Percentiles rank a stretch among this genome's conserved stretches.
Conservation (phyloP, 2,113 vertebrate species). For the Thermophis baileyi region DNA sequence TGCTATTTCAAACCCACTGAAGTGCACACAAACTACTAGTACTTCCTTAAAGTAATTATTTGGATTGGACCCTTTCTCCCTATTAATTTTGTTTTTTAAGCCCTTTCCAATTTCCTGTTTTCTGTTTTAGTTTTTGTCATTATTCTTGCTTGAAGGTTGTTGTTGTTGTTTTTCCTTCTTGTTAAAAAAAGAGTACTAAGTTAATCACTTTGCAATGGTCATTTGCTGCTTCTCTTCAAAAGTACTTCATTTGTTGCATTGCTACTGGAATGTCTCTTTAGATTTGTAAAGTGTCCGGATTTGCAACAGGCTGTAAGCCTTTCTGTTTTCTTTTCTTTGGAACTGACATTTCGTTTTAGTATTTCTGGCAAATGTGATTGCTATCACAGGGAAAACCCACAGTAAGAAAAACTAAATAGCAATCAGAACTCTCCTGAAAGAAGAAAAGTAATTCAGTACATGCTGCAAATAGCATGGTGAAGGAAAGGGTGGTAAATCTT, state of each 20-base stretch:
- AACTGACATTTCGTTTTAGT: constrained; percentile 34
- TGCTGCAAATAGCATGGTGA: constrained; percentile 6
- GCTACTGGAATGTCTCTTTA: background rate
- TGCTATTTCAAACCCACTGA: background rate
- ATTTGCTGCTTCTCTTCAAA: constrained; percentile 39
- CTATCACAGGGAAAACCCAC: constrained; percentile 31
- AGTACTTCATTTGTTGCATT: constrained; percentile 24
- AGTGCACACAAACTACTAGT: background rate
- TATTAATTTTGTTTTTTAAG: constrained; percentile 41
- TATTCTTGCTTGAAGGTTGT: constrained; percentile 55
- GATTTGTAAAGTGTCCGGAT: background rate
- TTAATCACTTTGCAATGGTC: constrained; percentile 36
- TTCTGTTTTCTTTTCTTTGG: constrained; percentile 21
- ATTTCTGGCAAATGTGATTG: constrained; percentile 25
- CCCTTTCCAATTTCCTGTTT: constrained; percentile 28
- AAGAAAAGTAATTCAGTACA: constrained; percentile 44
- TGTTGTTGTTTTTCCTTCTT: constrained; percentile 39
- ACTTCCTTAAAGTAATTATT: background rate
- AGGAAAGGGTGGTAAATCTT: background rate
- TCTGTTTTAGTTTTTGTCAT: constrained; percentile 46
- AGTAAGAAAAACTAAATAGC: constrained; percentile 35
- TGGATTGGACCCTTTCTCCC: constrained; percentile 28
- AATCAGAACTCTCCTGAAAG: background rate
- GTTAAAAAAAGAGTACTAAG: constrained; percentile 37
- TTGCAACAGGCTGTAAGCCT: background rate